Base-by-base conservation (phyloP, 2,113 vertebrate genomes). In the Carettochelys insculpta region DNA sequence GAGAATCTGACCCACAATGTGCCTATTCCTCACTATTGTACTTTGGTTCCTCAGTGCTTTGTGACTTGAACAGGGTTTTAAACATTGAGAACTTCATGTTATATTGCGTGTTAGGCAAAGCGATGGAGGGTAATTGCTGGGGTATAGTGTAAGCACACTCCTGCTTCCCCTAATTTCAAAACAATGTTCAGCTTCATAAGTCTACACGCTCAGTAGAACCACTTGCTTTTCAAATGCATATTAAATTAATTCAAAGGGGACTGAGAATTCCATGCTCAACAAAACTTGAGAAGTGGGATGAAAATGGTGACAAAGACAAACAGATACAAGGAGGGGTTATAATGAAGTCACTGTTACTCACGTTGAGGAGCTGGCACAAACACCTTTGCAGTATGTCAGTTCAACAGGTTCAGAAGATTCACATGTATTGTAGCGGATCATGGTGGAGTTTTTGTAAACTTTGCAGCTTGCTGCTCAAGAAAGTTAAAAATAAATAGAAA, bases 281-380 rank as follows among this genome's bases (percentile, higher is more conserved):
- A 22, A 13, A n/a, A 34, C 45, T 47, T 41, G 48, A 34, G 2
- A 47, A 52, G 71, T 6, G 65, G 45, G 87, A 50, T 68, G 34
- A 53, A 77, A 68, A 91, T 5, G 5, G 53, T 31, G 11, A 87
- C 4, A 51, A 27, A 12, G 38, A 45, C 17, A 47, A 83, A 89
- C 16, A 14, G 82, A 89, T 5, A 19, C 20, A 88, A 4, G 83
- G 34, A 77, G 11, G 61, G 45, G 31, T 34, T n/a, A 54, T 54
- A 73, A 58, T 85, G 14, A 65, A 76, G 13, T 45, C 53, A 51
- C 84, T 89, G 41, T 50, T 78, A 98, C 99, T 98, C 96, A 99
- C 99, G 92, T 93, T 79, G 99, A 98, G 13, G 80, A 97, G 58
- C 98, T 98, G 0, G 92, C 97, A 90, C 99, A 99, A 52, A 76